Evolutionary conservation across 2,888 invertebrate genomes (phyloP), one percentile per base, ranked within the genome.

Genomic region (Dinocampus coccinellae): DNA sequence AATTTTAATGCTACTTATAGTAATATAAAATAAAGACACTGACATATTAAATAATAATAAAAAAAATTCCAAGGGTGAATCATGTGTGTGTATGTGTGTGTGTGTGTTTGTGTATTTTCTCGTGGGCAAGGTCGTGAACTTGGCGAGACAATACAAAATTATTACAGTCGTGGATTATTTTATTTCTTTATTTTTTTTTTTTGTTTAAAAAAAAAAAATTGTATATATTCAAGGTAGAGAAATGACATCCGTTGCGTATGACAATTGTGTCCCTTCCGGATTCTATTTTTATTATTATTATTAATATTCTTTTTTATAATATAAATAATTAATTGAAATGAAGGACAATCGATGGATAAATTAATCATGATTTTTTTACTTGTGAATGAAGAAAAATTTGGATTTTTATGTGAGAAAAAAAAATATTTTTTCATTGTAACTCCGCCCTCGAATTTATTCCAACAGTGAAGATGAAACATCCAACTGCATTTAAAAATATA

Each of bases 121-220:
- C 47, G 16, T 16, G 47, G 0, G 47, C 67, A 68, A 72, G 72
- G 72, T 72, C 72, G 33, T 72, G 67, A 72, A 72, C 67, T 72
- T 68, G 72, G 63, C n/a, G n/a, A 53, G 67, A 72, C 62, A 72
- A 72, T 67, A 26, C 36, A n/a, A 66, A 66, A 66, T 66, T 39
- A 57, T 39, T 16, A 55, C n/a, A 52, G 64, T 13, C 10, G 22
- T 6, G 20, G 52, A n/a, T n/a, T n/a, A n/a, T n/a, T n/a, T n/a
- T n/a, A n/a, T n/a, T n/a, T n/a, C n/a, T n/a, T n/a, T n/a, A n/a
- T n/a, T n/a, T n/a, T n/a, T n/a, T 65, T 55, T 53, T 71, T 62
- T 67, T 66, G n/a, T 62, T 22, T 62, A 71, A 71, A 67, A 67
- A 53, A n/a, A n/a, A n/a, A n/a, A n/a, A n/a, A n/a, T n/a, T n/a